Base-by-base conservation (phyloP, 2,888 invertebrate genomes). In the Microctonus aethiopoides region DNA sequence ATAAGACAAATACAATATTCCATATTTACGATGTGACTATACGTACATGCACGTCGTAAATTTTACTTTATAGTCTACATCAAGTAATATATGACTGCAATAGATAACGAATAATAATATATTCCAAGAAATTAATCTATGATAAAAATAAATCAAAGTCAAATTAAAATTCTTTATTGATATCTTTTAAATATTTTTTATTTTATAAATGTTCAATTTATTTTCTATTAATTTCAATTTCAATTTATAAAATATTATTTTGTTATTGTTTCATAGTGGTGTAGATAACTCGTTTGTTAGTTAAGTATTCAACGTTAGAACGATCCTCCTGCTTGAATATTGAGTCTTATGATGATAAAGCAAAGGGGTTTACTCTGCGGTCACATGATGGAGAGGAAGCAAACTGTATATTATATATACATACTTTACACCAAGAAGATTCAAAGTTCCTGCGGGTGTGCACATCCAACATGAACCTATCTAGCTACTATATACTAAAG, bases 21-120 rank as follows among this genome's bases (percentile, higher is more conserved):
- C 41, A 36, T 57, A 63, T 68, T 68, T 68, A 63, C 57, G 67
- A 60, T 67, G 22, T 29, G 67, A 67, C 67, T 67, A n/a, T 46
- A 32, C 20, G 32, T 16, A 32, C 32, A 26, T 57, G 16, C 9
- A 46, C 4, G 34, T n/a, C 9, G 32, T 57, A 57, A 57, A 57
- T 57, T 57, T 57, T n/a, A 29, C 32, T 57, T 57, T 57, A 57
- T 57, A 34, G 34, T 29, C 9, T 13, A 57, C 29, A 57, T 29
- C 56, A 34, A 7, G 32, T 34, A 57, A 57, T 29, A 57, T 57
- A 57, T 57, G 9, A 29, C 16, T 10, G 20, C 29, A 57, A 57
- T 10, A 46, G 46, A 34, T 32, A 57, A 57, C 57, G 32, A 57
- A 26, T 34, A 16, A 57, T 57, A 57, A n/a, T 57, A 29, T 29